Base-by-base conservation (phyloP, 2,888 invertebrate species). In the Epistrophella euchroma region DNA sequence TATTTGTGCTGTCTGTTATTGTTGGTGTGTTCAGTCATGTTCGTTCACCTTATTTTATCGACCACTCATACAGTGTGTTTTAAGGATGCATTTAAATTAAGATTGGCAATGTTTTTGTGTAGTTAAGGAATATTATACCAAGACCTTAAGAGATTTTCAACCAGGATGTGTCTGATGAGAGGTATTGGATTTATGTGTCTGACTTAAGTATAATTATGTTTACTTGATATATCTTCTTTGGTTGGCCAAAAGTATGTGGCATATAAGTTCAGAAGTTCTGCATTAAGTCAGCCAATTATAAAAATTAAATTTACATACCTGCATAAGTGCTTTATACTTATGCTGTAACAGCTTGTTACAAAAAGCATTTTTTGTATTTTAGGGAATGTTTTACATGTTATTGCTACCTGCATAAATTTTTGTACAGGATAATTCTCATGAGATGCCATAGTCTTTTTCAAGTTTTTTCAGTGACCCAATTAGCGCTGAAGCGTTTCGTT, bases 11-110 rank as follows among this genome's bases (percentile, higher is more conserved):
- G 40, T 47, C 35, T 35, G 37, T 40, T 52, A n/a, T n/a, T n/a
- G n/a, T n/a, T n/a, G n/a, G 50, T 17, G 55, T 55, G 28, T 74
- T 55, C 47, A 15, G 45, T 47, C 37, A 40, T 79, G 70, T 68
- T 70, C 62, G 70, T 68, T 70, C 62, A 75, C 52, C 45, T 74
- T 45, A 70, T 74, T 78, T 78, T 56, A 25, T 25, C 47, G 70
- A 55, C 55, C 60, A 70, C 6, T n/a, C 15, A 43, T 25, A 25
- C 15, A 50, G 52, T 28, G 28, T 64, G n/a, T 22, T 43, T 62
- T 4, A 60, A 25, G 45, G 62, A 45, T 28, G 45, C 37, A 60
- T 40, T 22, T 25, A 25, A 45, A 11, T 28, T 17, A 6, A 25
- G n/a, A 22, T 62, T 22, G 10, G 19, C 35, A 37, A 37, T 22